Base-by-base conservation (phyloP, 2,888 invertebrate genomes). In the Dugesia japonica region DNA sequence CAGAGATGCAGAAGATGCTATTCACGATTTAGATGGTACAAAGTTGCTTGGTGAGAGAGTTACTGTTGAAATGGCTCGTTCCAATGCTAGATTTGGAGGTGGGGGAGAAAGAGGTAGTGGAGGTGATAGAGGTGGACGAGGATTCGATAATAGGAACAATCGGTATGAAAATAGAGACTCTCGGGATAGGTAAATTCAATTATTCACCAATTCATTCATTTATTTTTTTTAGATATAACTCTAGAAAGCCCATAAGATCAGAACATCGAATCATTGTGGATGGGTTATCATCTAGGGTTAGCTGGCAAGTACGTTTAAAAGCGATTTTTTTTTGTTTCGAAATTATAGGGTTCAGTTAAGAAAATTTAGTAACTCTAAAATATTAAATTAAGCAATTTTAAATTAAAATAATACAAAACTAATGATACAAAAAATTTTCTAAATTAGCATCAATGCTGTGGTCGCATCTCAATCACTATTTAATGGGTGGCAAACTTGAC, bases 1-100 rank as follows among this genome's bases (percentile, higher is more conserved):
- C 79, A 88, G 94, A 84, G 95, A 95, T 87, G 94, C 95, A 72
- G 95, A 97, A 86, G 97, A 98, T 87, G 97, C 97, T 1, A 94
- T 94, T 0, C 94, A 97, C 86, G 97, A 97, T 86, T 86, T 97
- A 81, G 95, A 97, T 86, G 97, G 97, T 71, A 93, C 92, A 86
- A 94, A 95, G 82, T 87, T 97, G 80, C 88, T 94, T 79, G 94
- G 95, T 26, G 95, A 95, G 88, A 89, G 91, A 88, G 90, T 91
- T 85, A 89, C 89, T 84, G 91, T 92, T 86, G 91, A 92, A 88
- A 88, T 90, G 82, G 90, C 90, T 80, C 87, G 89, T 80, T 56
- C 56, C 9, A 56, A 56, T 23, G 56, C 56, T 4, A n/a, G 56
- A 23, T 72, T 72, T 27, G 72, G 72, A 9, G 72, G 72, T n/a